Percentiles rank a stretch among this genome's conserved stretches.
Conservation (phyloP, 2,888 invertebrate species). For the Synergus itoensis region DNA sequence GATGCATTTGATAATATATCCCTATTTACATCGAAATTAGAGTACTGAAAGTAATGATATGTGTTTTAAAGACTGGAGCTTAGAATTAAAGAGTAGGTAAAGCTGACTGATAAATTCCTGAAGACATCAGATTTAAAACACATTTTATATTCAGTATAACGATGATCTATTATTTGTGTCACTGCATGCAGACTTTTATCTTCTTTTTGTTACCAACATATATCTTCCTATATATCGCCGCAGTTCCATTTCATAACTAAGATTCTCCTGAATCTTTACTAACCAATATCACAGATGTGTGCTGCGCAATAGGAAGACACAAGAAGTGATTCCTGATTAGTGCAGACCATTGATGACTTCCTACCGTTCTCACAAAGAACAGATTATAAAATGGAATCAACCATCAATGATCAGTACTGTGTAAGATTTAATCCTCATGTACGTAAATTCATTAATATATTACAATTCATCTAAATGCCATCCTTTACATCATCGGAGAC, state of each 20-base stretch:
- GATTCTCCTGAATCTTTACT: not conserved
- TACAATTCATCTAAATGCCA: slow-evolving; percentile 17
- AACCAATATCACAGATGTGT: slow-evolving; percentile 62
- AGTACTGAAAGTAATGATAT: not conserved
- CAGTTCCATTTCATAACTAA: slow-evolving; percentile 6
- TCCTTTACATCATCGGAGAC: slow-evolving; percentile 50
- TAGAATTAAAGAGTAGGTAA: not conserved
- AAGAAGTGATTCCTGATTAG: slow-evolving; percentile 63
- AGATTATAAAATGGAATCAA: not conserved
- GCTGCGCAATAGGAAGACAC: slow-evolving; percentile 73
- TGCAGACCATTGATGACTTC: slow-evolving; percentile 47
- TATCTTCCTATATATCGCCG: slow-evolving; percentile 1
- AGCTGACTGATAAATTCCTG: not conserved
- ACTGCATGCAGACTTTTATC: slow-evolving; percentile 1
- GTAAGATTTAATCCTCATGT: slow-evolving; percentile 1
- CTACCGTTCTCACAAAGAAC: not conserved
- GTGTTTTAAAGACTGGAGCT: not conserved
- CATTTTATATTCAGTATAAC: slow-evolving; percentile 30
- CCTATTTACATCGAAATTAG: not conserved
- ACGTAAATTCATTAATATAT: slow-evolving; percentile 19
- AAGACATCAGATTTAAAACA: slow-evolving; percentile 18
- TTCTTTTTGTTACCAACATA: not conserved
- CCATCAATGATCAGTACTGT: slow-evolving; percentile 18
- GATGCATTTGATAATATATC: not conserved
- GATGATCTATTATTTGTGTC: not conserved